These are phyloP conservation scores for Pecten maximus DNA, from an alignment of 2,888 invertebrate species.

Conservation along the genomic window DNA sequence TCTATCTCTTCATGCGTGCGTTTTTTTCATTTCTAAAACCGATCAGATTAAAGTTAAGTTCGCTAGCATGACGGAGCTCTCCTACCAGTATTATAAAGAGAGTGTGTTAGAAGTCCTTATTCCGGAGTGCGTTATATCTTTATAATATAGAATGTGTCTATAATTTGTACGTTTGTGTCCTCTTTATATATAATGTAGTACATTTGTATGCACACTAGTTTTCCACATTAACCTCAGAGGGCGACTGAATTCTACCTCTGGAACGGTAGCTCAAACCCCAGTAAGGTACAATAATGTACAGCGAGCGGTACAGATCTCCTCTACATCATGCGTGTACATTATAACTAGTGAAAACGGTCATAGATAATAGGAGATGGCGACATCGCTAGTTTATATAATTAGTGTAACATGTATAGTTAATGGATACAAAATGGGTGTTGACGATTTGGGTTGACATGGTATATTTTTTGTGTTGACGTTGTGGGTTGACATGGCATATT, in stretches of 20 bases:
- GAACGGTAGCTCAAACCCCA: background rate
- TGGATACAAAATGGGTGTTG: no score
- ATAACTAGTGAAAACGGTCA: no score
- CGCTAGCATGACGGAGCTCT: background rate
- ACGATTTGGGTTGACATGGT: no score
- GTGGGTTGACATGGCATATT: no score
- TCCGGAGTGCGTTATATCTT: background rate
- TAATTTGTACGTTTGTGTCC: background rate
- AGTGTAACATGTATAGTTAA: no score
- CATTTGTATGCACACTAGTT: slow-evolving; percentile 10
- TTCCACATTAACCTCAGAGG: background rate
- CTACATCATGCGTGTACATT: no score
- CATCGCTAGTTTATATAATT: no score
- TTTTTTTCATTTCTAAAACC: background rate
- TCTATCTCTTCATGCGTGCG: background rate
- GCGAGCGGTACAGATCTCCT: background rate
- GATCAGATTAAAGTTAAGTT: background rate
- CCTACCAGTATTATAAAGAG: background rate
- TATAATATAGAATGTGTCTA: background rate
- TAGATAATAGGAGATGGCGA: no score
- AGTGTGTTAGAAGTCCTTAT: background rate
- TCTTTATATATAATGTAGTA: background rate
- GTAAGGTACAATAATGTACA: background rate
- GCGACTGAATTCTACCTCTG: background rate
- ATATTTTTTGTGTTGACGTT: no score